phyloP scores from a whole-genome alignment of 2,888 invertebrate species.

The Drosophila parthenogenetica region DNA sequence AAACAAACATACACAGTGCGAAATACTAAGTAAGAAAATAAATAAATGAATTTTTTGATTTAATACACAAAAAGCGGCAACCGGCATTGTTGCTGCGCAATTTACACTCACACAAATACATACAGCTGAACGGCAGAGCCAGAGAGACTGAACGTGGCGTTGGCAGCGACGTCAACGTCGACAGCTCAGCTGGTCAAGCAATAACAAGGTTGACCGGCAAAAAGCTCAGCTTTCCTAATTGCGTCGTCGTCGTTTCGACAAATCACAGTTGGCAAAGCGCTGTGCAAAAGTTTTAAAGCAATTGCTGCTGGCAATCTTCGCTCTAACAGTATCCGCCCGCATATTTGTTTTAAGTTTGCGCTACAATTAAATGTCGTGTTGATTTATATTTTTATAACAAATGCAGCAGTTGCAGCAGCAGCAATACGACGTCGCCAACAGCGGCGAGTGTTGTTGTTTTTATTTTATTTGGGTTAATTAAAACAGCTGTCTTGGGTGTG shows the following conservation, averaged over 20 bases:
- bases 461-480: slow-evolving; percentile 73
- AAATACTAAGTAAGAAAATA: slow-evolving; percentile 24
- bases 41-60: slow-evolving; percentile 33
- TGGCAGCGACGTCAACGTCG: background rate
- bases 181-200: slow-evolving; percentile 75
- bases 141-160: background rate
- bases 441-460: slow-evolving; percentile 21
- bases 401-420: slow-evolving; percentile 19
- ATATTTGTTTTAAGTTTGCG: slow-evolving; percentile 29
- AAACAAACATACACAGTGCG: slow-evolving; percentile 4
- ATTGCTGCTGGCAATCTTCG: slow-evolving; percentile 20
- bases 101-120: slow-evolving; percentile 42
- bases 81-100: slow-evolving; percentile 78
- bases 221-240: slow-evolving; percentile 76
- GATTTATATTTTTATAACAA: slow-evolving; percentile 42
- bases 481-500: slow-evolving; percentile 71
- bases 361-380: slow-evolving; percentile 27
- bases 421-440: background rate
- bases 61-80: slow-evolving; percentile 46
- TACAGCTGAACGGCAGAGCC: background rate
- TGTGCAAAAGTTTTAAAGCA: slow-evolving; percentile 39
- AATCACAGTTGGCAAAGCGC: slow-evolving; percentile 32
- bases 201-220: slow-evolving; percentile 62
- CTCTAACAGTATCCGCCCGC: slow-evolving; percentile 14
- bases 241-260: slow-evolving; percentile 67